A percentile compares a stretch with the other conserved stretches of the same genome.
These are phyloP conservation scores for Trichosurus vulpecula DNA, from an alignment of 2,797 vertebrate species.

Conservation along the genomic window DNA sequence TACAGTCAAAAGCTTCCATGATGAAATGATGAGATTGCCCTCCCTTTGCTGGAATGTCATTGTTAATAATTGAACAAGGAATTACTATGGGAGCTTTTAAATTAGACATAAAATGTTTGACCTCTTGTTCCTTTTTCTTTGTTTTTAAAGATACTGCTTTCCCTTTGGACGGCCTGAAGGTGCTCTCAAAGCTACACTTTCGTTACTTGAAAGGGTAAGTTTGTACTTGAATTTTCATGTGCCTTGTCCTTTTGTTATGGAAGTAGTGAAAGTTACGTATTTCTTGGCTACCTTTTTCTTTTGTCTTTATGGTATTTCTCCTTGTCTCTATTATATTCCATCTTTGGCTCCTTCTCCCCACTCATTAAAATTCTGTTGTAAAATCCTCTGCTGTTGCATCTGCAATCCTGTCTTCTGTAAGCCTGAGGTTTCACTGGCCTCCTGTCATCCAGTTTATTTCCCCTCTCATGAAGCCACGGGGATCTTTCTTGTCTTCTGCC, in stretches of 20 bases:
- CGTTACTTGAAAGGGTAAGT: conserved; percentile 95
- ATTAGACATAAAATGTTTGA: conserved; percentile 29
- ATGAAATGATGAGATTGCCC: background rate
- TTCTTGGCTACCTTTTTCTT: background rate
- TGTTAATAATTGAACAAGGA: background rate
- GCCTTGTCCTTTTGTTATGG: background rate
- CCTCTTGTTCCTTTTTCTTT: conserved; percentile 16
- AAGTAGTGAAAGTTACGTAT: background rate
- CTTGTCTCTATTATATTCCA: background rate
- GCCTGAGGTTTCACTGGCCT: background rate
- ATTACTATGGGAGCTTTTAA: background rate
- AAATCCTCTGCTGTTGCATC: accelerated
- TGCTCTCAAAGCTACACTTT: conserved; percentile 96
- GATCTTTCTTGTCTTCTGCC: background rate
- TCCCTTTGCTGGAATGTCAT: background rate
- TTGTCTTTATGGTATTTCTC: background rate
- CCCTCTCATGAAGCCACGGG: background rate
- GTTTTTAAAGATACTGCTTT: conserved; percentile 93
- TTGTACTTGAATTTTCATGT: conserved; percentile 48
- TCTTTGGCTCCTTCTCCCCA: background rate
- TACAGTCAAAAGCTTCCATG: background rate
- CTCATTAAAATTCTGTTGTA: background rate
- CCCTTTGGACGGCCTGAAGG: conserved; percentile 98
- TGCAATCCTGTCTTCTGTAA: background rate
- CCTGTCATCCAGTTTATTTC: background rate